These are phyloP conservation scores for Stenoptilia bipunctidactyla DNA, from an alignment of 2,888 invertebrate genomes.

Conservation along the genomic window DNA sequence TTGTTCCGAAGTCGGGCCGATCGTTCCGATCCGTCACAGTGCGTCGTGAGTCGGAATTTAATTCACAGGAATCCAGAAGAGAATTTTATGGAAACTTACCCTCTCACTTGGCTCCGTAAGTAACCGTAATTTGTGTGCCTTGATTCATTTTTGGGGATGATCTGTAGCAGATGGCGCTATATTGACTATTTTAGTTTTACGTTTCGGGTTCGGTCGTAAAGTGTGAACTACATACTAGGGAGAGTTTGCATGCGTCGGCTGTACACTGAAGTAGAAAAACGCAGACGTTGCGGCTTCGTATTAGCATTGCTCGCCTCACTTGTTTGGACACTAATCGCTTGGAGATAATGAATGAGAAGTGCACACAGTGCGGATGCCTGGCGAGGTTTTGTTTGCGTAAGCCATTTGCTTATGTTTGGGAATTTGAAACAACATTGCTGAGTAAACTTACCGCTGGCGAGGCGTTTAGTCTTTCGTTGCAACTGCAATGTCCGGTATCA, in stretches of 20 bases:
- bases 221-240: not conserved
- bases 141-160: conserved; percentile 53
- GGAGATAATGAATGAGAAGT: not conserved
- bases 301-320: not conserved
- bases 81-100: conserved; percentile 47
- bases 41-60: conserved; percentile 38
- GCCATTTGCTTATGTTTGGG: conserved; percentile 1
- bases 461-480: conserved; percentile 12
- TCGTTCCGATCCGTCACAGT: conserved; percentile 29
- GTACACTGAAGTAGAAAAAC: too few relatives aligned
- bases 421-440: conserved; percentile 1
- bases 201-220: conserved; percentile 12
- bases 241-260: not conserved
- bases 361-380: not conserved
- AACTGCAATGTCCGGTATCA: conserved; percentile 13
- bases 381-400: not conserved
- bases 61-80: conserved; percentile 29
- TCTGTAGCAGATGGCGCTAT: conserved; percentile 56
- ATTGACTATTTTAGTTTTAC: conserved; percentile 58
- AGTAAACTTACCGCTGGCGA: conserved; percentile 21
- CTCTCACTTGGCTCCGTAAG: conserved; percentile 12
- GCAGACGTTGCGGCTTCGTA: not conserved
- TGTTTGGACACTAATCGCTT: conserved; percentile 1
- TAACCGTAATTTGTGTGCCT: conserved; percentile 50
- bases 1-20: conserved; percentile 22